These are phyloP conservation scores for Hoplodrina ambigua DNA, from an alignment of 2,888 invertebrate species.

Conservation along the genomic window DNA sequence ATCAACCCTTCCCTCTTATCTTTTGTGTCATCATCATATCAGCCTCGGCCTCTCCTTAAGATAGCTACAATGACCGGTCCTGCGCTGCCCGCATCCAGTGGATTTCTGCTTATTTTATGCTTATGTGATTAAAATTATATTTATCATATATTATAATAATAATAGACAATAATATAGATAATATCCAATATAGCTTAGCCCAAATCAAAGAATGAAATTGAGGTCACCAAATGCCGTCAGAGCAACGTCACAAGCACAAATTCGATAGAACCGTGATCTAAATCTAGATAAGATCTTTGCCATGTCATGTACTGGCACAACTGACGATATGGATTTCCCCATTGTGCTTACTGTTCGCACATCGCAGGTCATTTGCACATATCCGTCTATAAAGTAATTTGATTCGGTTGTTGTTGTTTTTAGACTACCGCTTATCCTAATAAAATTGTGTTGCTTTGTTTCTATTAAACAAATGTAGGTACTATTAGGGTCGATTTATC, in stretches of 20 bases:
- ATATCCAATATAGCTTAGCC: no score
- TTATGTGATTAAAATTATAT: no score
- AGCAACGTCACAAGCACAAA: constrained; percentile 13
- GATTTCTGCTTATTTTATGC: no score
- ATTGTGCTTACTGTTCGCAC: constrained; percentile 44
- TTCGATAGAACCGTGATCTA: constrained; percentile 42
- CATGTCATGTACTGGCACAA: constrained; percentile 58
- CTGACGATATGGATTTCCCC: constrained; percentile 72
- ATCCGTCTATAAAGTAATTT: constrained; percentile 51
- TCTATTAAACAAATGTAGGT: constrained; percentile 4
- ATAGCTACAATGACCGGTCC: no score
- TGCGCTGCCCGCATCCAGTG: no score
- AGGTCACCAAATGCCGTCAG: constrained; percentile 8
- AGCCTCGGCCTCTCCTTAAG: no score
- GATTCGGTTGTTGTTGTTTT: constrained; percentile 30
- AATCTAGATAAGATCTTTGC: constrained; percentile 66
- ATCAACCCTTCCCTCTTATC: no score
- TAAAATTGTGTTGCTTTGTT: not conserved
- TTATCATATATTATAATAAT: no score
- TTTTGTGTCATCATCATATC: no score
- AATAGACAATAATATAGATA: no score
- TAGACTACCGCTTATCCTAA: constrained; percentile 16
- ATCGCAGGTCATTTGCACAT: constrained; percentile 39
- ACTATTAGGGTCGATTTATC: not conserved
- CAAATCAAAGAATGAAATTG: not conserved